These are phyloP conservation scores for Phengaris arion DNA, from an alignment of 2,888 invertebrate genomes.

Conservation along the genomic window DNA sequence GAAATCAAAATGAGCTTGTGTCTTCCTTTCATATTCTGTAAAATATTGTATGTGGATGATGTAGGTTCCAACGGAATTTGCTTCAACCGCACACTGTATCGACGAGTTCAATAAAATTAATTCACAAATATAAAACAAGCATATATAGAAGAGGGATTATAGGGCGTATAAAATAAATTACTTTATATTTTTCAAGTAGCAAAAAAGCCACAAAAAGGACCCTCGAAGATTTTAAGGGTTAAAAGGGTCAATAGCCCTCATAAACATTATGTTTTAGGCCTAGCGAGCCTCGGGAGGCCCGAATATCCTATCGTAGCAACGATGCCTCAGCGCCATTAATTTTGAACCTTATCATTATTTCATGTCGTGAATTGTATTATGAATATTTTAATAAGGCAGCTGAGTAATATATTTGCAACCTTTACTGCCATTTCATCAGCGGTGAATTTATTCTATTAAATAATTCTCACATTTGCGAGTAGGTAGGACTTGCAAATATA, in stretches of 20 bases:
- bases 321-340: conserved; percentile 39
- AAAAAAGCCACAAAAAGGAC: conserved; percentile 29
- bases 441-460: conserved; percentile 14
- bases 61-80: too few species aligned
- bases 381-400: conserved; percentile 41
- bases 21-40: too few species aligned
- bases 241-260: conserved; percentile 44
- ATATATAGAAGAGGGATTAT: background rate
- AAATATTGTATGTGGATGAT: background rate
- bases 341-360: conserved; percentile 43
- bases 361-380: conserved; percentile 41
- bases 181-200: conserved; percentile 29
- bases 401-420: conserved; percentile 34
- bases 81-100: background rate
- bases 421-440: conserved; percentile 4
- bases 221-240: conserved; percentile 42
- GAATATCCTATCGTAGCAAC: conserved; percentile 18
- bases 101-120: background rate
- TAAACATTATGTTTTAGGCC: conserved; percentile 46
- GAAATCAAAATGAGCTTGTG: too few species aligned
- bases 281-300: conserved; percentile 38
- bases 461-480: conserved; percentile 8
- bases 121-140: background rate
- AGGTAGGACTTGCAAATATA: background rate
- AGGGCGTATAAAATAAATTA: conserved; percentile 13